A percentile compares a stretch with the other conserved stretches of the same genome.
Evolutionary conservation across 2,113 vertebrate species (phyloP).

Genomic region (Callipepla squamata): DNA sequence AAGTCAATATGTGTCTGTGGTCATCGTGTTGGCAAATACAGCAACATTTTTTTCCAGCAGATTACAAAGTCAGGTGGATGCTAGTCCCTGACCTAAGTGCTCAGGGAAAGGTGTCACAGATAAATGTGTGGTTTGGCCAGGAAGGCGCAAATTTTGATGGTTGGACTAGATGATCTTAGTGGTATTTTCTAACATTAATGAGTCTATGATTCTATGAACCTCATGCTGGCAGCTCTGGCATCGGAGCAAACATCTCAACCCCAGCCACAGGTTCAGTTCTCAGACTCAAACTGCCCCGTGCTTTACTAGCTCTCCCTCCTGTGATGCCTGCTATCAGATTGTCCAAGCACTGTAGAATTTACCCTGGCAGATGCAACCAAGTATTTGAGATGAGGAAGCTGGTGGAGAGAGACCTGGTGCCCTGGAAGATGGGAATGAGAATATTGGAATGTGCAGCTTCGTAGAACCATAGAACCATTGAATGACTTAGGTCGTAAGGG

Average conservation of each 20-base stretch:
- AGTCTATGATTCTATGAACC: too few relatives aligned
- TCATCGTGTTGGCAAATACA: neutral
- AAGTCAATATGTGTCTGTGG: neutral
- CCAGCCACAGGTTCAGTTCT: neutral
- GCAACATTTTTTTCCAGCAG: neutral
- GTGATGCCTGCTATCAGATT: neutral
- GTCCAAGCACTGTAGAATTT: neutral
- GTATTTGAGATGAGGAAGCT: neutral
- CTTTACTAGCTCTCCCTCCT: neutral
- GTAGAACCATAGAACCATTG: too few relatives aligned
- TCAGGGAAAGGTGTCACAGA: neutral
- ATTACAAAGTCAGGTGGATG: neutral
- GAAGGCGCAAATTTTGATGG: neutral
- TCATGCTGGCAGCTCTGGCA: neutral
- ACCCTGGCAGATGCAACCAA: neutral
- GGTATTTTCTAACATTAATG: too few relatives aligned
- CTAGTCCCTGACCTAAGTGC: neutral
- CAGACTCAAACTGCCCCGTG: fast-evolving
- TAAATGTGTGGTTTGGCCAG: neutral
- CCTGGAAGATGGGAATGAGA: too few relatives aligned
- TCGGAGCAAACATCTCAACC: neutral
- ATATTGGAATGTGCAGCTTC: too few relatives aligned
- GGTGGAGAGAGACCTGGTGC: neutral
- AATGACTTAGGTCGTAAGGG: too few relatives aligned
- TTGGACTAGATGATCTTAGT: too few relatives aligned